A percentile compares a stretch with the other conserved stretches of the same genome.
Conservation (phyloP, 1,140 invertebrate genomes). For the Ceratoteleas bidentatus region DNA sequence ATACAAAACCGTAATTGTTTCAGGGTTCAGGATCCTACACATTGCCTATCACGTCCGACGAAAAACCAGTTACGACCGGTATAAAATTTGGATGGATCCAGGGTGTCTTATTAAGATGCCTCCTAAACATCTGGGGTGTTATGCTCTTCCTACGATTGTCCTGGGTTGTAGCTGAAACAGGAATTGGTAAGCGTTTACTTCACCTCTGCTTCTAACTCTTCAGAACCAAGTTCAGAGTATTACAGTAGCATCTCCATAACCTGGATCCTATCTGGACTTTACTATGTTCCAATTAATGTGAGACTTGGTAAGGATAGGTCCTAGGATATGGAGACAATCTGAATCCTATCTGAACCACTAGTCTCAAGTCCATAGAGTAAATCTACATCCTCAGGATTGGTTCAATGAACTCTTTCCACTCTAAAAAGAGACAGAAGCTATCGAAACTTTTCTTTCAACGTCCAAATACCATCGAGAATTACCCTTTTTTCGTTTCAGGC, state of each 20-base stretch:
- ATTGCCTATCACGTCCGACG: slow-evolving; percentile 31
- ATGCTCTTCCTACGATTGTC: slow-evolving; percentile 92
- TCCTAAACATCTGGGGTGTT: slow-evolving; percentile 93
- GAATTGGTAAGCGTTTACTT: slow-evolving; percentile 80
- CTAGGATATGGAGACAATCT: too few species aligned
- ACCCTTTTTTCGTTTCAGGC: slow-evolving; percentile 80
- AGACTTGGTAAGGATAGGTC: too few species aligned
- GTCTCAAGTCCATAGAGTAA: too few species aligned
- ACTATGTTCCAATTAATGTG: too few species aligned
- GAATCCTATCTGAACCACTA: too few species aligned
- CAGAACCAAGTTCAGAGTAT: too few species aligned
- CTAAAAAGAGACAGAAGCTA: too few species aligned
- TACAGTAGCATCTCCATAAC: too few species aligned
- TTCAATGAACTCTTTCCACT: too few species aligned
- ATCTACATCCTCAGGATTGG: too few species aligned
- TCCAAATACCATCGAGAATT: not conserved
- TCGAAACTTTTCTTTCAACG: too few species aligned
- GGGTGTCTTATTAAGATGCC: slow-evolving; percentile 91
- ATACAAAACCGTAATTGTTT: slow-evolving; percentile 5
- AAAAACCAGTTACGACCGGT: slow-evolving; percentile 37
- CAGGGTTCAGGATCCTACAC: slow-evolving; percentile 44
- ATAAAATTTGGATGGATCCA: slow-evolving; percentile 91
- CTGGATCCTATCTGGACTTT: too few species aligned
- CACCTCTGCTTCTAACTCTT: not conserved
- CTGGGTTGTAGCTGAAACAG: slow-evolving; percentile 92